phyloP scores from a whole-genome alignment of 2,888 invertebrate species.

The Erebia palarica region DNA sequence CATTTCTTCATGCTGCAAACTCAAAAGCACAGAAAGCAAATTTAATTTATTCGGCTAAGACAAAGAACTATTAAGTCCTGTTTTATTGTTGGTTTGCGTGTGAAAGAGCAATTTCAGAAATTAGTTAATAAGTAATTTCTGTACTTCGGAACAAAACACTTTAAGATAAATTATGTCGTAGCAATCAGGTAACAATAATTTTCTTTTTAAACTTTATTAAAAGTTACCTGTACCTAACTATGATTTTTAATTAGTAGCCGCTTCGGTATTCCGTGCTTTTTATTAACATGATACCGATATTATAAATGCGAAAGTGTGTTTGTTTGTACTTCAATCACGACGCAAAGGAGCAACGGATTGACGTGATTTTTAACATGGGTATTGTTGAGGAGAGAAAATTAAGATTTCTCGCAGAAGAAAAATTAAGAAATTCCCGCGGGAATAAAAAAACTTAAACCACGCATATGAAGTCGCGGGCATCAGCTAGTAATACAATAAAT shows the following conservation, averaged over 20 bases:
- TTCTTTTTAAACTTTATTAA: conserved; percentile 17
- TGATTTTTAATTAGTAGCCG: no score
- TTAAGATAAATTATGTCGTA: conserved; percentile 18
- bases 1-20: background rate
- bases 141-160: conserved; percentile 28
- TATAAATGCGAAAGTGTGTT: no score
- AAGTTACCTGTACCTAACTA: conserved; percentile 8
- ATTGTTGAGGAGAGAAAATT: no score
- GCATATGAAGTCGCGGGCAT: no score
- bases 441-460: no score
- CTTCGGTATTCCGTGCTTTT: no score
- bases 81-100: conserved; percentile 40
- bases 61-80: conserved; percentile 36
- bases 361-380: no score
- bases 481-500: no score
- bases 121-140: conserved; percentile 34
- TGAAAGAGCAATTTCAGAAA: conserved; percentile 28
- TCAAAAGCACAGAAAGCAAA: conserved; percentile 26
- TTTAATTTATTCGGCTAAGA: conserved; percentile 32
- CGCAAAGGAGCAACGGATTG: no score
- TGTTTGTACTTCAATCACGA: no score
- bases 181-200: conserved; percentile 12
- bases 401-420: no score
- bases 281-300: background rate
- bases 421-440: no score